Percentiles rank a stretch among this genome's conserved stretches.
Evolutionary conservation across 1,140 invertebrate genomes (phyloP).

Genomic region (Drosophila nigromelanica): DNA sequence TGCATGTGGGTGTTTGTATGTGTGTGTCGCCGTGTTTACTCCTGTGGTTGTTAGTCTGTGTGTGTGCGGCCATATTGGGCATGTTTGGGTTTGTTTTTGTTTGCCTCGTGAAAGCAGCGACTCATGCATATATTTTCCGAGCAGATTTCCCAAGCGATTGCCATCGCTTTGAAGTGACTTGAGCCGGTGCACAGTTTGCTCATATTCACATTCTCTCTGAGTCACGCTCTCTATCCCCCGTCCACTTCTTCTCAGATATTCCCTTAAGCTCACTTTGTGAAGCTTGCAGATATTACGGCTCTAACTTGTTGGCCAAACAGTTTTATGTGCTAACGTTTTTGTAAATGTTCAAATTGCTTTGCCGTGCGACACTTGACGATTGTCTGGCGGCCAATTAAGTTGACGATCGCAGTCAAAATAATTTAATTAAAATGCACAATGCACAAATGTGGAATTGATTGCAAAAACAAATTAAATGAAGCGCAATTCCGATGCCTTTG

Average conservation of each 20-base stretch:
- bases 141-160: slow-evolving; percentile 77
- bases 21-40: slow-evolving; percentile 56
- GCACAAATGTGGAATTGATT: slow-evolving; percentile 47
- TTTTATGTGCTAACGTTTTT: slow-evolving; percentile 31
- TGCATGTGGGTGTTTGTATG: slow-evolving; percentile 23
- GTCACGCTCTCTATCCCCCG: too few relatives aligned
- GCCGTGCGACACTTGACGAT: not conserved
- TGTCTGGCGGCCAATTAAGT: slow-evolving; percentile 44
- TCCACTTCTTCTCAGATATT: slow-evolving; percentile 25
- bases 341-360: slow-evolving; percentile 30
- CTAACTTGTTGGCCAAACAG: slow-evolving; percentile 63
- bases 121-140: slow-evolving; percentile 72
- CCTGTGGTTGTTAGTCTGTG: slow-evolving; percentile 66
- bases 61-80: slow-evolving; percentile 46
- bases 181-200: slow-evolving; percentile 4
- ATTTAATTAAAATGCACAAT: slow-evolving; percentile 63
- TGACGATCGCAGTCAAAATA: slow-evolving; percentile 18
- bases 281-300: slow-evolving; percentile 50
- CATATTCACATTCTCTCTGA: slow-evolving; percentile 1
- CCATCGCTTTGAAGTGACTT: slow-evolving; percentile 57
- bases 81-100: slow-evolving; percentile 73
- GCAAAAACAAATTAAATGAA: slow-evolving; percentile 58
- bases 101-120: slow-evolving; percentile 44
- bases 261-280: slow-evolving; percentile 68
- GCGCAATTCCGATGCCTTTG: slow-evolving; percentile 35